Conservation (phyloP, 2,888 invertebrate genomes). For the Catocala sponsa region DNA sequence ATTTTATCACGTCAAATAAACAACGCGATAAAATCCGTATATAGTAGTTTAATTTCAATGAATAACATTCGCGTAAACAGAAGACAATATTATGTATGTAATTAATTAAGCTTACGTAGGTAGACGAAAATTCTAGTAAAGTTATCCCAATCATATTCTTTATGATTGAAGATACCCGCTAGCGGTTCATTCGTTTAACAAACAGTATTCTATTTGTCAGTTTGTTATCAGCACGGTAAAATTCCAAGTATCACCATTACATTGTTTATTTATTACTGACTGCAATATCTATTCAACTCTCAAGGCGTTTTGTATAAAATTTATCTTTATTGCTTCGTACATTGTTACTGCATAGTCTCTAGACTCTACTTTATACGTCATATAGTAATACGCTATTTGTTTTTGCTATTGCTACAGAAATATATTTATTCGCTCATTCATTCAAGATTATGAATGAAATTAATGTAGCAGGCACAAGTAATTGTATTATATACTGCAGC, state of each 20-base stretch:
- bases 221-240: constrained; percentile 17
- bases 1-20: too few relatives aligned
- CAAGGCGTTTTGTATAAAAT: constrained; percentile 20
- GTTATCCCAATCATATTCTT: background rate
- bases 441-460: constrained; percentile 1
- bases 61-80: too few relatives aligned
- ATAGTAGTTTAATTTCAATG: too few relatives aligned
- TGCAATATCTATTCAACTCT: constrained; percentile 15
- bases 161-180: too few relatives aligned
- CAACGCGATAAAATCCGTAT: too few relatives aligned
- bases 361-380: constrained; percentile 9
- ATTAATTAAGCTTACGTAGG: too few relatives aligned
- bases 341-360: constrained; percentile 13
- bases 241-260: constrained; percentile 14
- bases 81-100: too few relatives aligned
- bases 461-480: background rate
- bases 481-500: background rate
- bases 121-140: too few relatives aligned
- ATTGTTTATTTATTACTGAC: constrained; percentile 23
- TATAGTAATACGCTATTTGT: constrained; percentile 3
- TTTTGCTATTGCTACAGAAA: constrained; percentile 4
- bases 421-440: background rate
- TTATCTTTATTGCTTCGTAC: constrained; percentile 19
- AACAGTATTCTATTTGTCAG: constrained; percentile 16
- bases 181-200: constrained; percentile 1